Base-by-base conservation (phyloP, 2,888 invertebrate genomes). In the Polia nebulosa region DNA sequence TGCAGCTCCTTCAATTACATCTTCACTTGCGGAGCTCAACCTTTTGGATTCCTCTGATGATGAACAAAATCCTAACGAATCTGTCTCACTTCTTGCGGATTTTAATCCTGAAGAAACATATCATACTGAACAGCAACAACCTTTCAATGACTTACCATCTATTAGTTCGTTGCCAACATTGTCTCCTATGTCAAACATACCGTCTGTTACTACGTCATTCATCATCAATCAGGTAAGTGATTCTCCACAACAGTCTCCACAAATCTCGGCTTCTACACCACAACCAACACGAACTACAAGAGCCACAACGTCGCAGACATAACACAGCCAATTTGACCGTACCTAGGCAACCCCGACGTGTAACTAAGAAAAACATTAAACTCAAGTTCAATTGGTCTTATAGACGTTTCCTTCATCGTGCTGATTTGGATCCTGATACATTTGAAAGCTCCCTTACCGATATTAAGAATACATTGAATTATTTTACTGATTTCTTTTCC, bases 401-500 rank as follows among this genome's bases (percentile, higher is more conserved):
- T 25, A 39, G 55, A 2, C 53, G 53, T 53, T 53, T 53, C 53
- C 36, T 53, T 3, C 53, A 53, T 53, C 53, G 53, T 53, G 36
- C 53, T 8, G 53, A 53, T 11, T 22, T 53, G 11, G 53, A 53
- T 53, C 32, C 52, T 53, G 52, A 53, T 53, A 53, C 34, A 8
- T 53, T 53, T 53, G 34, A 53, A 53, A 53, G 34, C 20, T 17
- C 52, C 20, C 52, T 53, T 53, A 9, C 52, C 20, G 36, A 36
- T 53, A 15, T 1, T 15, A 53, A 53, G 53, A 53, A 53, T 53
- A 7, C 53, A 53, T 36, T 53, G 11, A 53, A 36, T 53, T 55
- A 55, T 55, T 55, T 55, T 20, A 55, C 55, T 8, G 39, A 55
- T 55, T 55, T 55, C 25, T 55, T 55, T 55, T 55, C 55, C 1